Percentiles rank a stretch among this genome's conserved stretches.
Evolutionary conservation across 2,113 vertebrate genomes (phyloP).

Genomic region (Bos indicus): DNA sequence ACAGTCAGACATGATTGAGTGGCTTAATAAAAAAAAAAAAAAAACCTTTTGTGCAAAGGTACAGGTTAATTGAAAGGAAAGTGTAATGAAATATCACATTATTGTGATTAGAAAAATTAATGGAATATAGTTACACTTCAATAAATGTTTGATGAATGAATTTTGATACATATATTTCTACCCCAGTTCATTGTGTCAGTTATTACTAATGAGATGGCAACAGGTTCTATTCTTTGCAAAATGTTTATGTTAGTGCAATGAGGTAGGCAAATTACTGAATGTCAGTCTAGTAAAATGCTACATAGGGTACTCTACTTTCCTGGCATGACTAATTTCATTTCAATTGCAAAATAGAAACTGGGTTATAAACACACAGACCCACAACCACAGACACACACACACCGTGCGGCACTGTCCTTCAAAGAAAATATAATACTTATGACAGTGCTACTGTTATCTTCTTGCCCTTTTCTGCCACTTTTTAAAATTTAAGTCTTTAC

Average conservation of each 20-base stretch:
- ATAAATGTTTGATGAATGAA: not conserved
- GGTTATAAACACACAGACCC: not conserved
- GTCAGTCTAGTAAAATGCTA: not conserved
- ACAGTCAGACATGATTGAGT: not conserved
- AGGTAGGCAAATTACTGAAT: not conserved
- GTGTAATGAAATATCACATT: not conserved
- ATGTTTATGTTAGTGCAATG: not conserved
- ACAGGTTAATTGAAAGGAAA: not conserved
- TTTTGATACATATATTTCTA: not conserved
- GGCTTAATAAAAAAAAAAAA: not conserved
- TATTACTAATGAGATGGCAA: not conserved
- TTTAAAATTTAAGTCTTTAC: not conserved
- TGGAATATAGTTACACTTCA: not conserved
- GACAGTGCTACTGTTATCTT: not conserved
- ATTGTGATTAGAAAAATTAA: not conserved
- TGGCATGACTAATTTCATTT: not conserved
- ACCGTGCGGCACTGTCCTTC: not conserved
- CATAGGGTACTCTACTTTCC: not conserved
- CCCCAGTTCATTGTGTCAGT: not conserved
- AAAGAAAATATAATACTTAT: not conserved
- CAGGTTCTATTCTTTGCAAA: not conserved
- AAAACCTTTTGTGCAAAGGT: not conserved
- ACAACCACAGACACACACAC: not conserved
- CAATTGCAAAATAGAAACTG: not conserved
- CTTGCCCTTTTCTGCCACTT: not conserved